Evolutionary conservation across 1,140 invertebrate genomes (phyloP), one percentile per base, ranked within the genome.

Genomic region (Battus philenor): DNA sequence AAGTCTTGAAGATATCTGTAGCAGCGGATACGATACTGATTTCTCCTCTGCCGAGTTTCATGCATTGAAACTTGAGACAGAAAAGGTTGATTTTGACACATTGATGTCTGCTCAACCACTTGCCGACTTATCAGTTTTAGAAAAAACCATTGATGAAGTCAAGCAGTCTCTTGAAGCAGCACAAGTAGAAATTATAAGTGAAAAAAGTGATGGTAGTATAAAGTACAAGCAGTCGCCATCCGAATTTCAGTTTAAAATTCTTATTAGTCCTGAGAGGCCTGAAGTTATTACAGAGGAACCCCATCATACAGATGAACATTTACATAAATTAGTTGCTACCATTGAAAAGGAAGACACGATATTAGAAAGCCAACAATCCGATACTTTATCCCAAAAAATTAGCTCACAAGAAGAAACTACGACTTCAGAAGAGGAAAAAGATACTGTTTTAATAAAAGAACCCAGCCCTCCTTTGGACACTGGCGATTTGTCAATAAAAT

Each of bases 141-240:
- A 87, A 75, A 87, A 91, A 78, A 89, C 91, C 50, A 89, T 92
- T 15, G 88, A 90, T 46, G 90, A 93, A 84, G 89, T 92, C 7
- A 90, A 92, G 47, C 90, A 92, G 61, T 91, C 90, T 6, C 67
- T 91, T 22, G 90, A 91, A 66, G 88, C 88, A 6, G 90, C 89
- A 0, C 90, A 90, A 54, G 89, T 88, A 33, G 89, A 91, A 75
- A 86, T 91, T 10, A 90, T 91, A 45, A 89, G 90, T 60, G 90
- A 91, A 59, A 87, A 88, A 73, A 82, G 68, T 84, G 72, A 90
- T 45, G 76, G 83, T n/a, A 87, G 74, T 55, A 87, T 73, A 39
- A 86, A 85, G 63, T 86, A 87, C 24, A 91, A 93, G 68, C 90
- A 92, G 53, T 91, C 91, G 0, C 90, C 91, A 12, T 92, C 91